Base-by-base conservation (phyloP, 2,888 invertebrate genomes). In the Tenodera sinensis region DNA sequence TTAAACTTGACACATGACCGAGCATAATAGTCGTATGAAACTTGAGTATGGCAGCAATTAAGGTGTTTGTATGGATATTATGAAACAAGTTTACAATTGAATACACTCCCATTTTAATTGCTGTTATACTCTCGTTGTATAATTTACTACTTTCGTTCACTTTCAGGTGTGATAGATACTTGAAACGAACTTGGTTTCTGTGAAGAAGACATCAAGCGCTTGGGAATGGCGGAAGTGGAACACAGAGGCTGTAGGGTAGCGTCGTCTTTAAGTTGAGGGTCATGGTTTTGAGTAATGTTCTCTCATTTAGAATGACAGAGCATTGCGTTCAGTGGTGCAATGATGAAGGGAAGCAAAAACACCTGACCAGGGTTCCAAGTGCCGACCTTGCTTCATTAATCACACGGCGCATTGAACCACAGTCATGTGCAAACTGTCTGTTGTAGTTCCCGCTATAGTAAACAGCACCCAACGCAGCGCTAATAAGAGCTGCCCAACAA, bases 361-460 rank as follows among this genome's bases (percentile, higher is more conserved):
- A 86, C 81, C 30, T 86, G 81, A 86, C 85, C 85, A 8, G 27
- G 8, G 14, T 54, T 47, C 54, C 42, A 85, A 85, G 47, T 28
- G 28, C 9, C 81, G 86, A 86, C 86, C 86, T 86, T 86, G 86
- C 71, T 86, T 86, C 86, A 86, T 86, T 81, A 86, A 86, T 86
- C 81, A 81, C 86, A 54, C 34, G 85, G 85, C 15, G 20, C 54
- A 71, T 71, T 71, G 54, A 71, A 71, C 54, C 54, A 71, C 54
- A 71, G 54, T 20, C 54, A 71, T 71, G 54, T 71, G 54, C 54
- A 71, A 71, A 71, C 54, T 71, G 54, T 71, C 4, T n/a, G n/a
- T n/a, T n/a, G n/a, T n/a, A n/a, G 15, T 20, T 1, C 7, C 20
- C 14, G 54, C 54, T 54, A 2, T 71, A 71, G 54, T 71, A 71